These are phyloP conservation scores for Rissa tridactyla DNA, from an alignment of 2,113 vertebrate genomes.

Conservation along the genomic window DNA sequence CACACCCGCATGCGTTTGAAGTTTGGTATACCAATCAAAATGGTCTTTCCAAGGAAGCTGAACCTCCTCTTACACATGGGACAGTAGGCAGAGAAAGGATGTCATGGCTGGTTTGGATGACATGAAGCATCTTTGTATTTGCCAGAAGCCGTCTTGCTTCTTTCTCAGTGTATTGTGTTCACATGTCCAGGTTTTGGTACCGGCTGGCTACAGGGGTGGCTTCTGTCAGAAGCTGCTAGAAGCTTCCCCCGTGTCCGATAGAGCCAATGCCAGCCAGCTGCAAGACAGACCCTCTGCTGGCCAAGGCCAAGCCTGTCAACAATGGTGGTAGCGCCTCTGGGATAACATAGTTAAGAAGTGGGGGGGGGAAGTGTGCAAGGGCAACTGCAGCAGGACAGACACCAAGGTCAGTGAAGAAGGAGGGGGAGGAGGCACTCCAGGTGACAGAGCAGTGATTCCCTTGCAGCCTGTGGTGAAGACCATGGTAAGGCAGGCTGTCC, in stretches of 20 bases:
- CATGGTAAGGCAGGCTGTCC: not conserved
- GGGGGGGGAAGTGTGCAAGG: not conserved
- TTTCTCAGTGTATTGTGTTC: not conserved
- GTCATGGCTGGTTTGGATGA: not conserved
- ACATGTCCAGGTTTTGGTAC: not conserved
- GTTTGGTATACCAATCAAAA: not conserved
- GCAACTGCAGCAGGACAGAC: not conserved
- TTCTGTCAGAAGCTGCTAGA: not conserved
- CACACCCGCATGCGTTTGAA: not conserved
- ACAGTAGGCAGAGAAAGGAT: not conserved
- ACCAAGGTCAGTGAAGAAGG: not conserved
- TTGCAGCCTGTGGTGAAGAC: not conserved
- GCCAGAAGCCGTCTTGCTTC: not conserved
- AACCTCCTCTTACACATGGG: rapidly evolving
- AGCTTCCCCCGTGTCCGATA: not conserved
- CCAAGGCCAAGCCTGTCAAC: not conserved
- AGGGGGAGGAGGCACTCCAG: not conserved
- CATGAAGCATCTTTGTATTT: not conserved
- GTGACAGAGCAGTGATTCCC: not conserved
- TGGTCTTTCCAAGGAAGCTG: not conserved
- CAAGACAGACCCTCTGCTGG: not conserved
- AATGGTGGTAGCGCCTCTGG: not conserved
- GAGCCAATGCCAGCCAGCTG: not conserved
- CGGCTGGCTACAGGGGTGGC: not conserved
- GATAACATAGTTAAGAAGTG: not conserved